phyloP scores from a whole-genome alignment of 2,888 invertebrate genomes.

The Eupithecia pulchellata region DNA sequence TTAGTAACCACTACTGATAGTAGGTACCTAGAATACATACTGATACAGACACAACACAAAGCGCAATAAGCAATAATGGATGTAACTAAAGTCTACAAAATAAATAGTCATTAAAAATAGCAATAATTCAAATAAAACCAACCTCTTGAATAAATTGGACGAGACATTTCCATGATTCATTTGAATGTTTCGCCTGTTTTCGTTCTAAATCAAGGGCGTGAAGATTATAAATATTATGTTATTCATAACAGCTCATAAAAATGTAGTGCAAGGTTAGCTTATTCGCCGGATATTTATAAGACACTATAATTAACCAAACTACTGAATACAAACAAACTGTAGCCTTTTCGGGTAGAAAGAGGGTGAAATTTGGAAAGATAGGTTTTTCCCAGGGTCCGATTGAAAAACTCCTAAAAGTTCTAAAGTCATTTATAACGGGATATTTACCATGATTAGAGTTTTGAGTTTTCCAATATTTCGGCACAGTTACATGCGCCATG shows the following conservation, averaged over 20 bases:
- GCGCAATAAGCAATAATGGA: neutral
- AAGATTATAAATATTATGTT: conserved; percentile 33
- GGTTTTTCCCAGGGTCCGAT: too few relatives aligned
- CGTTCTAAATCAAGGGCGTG: conserved; percentile 35
- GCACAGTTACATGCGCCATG: too few relatives aligned
- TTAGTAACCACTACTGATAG: neutral
- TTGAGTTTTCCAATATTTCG: too few relatives aligned
- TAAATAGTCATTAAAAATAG: neutral
- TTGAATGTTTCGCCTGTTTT: conserved; percentile 15
- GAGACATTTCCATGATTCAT: conserved; percentile 14
- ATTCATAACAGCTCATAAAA: conserved; percentile 35
- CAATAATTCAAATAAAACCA: neutral
- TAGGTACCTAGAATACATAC: neutral
- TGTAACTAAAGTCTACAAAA: too few relatives aligned
- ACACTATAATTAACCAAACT: conserved; percentile 35
- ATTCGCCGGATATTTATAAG: conserved; percentile 38
- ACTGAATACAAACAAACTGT: conserved; percentile 31
- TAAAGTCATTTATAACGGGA: too few relatives aligned
- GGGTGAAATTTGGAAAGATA: too few relatives aligned
- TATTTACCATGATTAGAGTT: too few relatives aligned
- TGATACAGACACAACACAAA: too few relatives aligned
- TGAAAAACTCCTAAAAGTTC: too few relatives aligned
- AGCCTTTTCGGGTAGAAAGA: too few relatives aligned
- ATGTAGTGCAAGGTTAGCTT: conserved; percentile 43
- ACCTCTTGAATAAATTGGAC: conserved; percentile 1